These are phyloP conservation scores for Pluvialis apricaria DNA, from an alignment of 2,113 vertebrate species.

Conservation along the genomic window DNA sequence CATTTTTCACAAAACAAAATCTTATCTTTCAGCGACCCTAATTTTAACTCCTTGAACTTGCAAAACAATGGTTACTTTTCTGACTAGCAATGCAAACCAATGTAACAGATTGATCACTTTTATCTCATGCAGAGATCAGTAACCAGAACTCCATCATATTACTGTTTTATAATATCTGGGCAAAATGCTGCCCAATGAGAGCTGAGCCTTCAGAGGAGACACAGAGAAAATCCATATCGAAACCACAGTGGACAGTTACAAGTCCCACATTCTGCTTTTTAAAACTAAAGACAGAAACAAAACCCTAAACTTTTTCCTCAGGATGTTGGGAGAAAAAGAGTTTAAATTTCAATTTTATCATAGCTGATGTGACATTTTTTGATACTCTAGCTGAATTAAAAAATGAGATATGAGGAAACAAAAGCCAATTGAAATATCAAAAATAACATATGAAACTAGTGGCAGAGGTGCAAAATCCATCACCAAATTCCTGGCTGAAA, in stretches of 20 bases:
- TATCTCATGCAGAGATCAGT: neutral
- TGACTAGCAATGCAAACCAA: neutral
- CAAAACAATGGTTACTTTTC: neutral
- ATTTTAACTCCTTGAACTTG: neutral
- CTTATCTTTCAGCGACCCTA: neutral
- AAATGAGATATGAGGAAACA: neutral
- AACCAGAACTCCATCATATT: neutral
- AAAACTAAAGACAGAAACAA: neutral
- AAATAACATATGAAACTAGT: neutral
- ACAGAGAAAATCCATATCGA: neutral
- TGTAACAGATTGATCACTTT: neutral
- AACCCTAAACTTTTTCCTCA: neutral
- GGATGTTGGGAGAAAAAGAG: neutral
- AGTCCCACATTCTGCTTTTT: neutral
- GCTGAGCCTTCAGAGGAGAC: neutral
- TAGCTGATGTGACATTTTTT: neutral
- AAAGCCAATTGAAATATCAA: fast-evolving
- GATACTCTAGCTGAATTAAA: neutral
- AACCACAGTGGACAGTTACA: neutral
- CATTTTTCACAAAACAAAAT: neutral
- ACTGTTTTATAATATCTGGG: neutral
- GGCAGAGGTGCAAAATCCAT: neutral
- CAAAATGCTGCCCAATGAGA: neutral
- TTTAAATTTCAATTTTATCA: neutral
- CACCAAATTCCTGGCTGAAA: neutral